Evolutionary conservation across 53 echinoderm and acorn worm genomes (phyloP).

Genomic region (Luidia sarsii): DNA sequence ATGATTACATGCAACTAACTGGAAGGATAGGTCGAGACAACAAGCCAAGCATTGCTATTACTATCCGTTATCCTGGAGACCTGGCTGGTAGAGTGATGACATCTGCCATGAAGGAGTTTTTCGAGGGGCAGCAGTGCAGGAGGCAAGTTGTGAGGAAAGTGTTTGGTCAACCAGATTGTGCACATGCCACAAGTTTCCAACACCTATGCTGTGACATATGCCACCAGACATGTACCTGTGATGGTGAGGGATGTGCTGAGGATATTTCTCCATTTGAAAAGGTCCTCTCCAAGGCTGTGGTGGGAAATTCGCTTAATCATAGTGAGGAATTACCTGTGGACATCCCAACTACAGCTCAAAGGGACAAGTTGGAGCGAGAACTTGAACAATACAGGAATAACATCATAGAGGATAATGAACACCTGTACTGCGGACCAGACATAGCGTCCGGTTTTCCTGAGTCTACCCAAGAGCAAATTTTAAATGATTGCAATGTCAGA

Average conservation of each 20-base stretch:
- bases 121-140: constrained; percentile 10
- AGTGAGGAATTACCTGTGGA: no score
- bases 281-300: not conserved
- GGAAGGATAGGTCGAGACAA: constrained; percentile 49
- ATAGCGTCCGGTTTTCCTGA: no score
- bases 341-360: not conserved
- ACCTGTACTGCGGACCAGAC: no score
- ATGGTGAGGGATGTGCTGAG: not conserved
- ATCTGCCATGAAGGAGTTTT: constrained; percentile 6
- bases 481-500: no score
- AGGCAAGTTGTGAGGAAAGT: constrained; percentile 7
- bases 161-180: not conserved
- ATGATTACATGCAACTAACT: constrained; percentile 49
- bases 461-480: no score
- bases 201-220: constrained; percentile 35
- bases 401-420: not conserved
- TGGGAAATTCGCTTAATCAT: no score
- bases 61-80: constrained; percentile 21
- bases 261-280: not conserved
- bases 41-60: constrained; percentile 2
- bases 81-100: not conserved
- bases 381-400: constrained; percentile 1
- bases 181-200: not conserved
- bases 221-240: constrained; percentile 20
- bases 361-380: not conserved